phyloP scores from a whole-genome alignment of 2,888 invertebrate species.

The Agrilus mali region DNA sequence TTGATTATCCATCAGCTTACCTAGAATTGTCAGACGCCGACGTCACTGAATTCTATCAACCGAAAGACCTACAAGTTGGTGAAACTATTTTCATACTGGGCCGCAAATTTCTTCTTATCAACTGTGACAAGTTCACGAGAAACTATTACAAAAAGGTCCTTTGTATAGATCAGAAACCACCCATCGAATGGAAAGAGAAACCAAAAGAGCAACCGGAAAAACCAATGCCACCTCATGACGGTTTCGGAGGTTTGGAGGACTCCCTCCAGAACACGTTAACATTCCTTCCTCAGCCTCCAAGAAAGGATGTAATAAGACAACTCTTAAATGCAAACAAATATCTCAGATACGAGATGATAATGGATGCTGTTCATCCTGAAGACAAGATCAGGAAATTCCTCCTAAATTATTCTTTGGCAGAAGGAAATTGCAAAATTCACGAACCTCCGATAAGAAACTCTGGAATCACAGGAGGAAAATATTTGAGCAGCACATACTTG shows the following conservation, averaged over 20 bases:
- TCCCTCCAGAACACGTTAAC: conserved; percentile 60
- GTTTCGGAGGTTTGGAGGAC: conserved; percentile 66
- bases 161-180: conserved; percentile 33
- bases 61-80: conserved; percentile 65
- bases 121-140: conserved; percentile 71
- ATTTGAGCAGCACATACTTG: conserved; percentile 52
- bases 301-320: conserved; percentile 62
- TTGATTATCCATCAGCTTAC: conserved; percentile 50
- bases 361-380: conserved; percentile 70
- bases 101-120: conserved; percentile 58
- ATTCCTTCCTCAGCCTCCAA: conserved; percentile 57
- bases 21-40: conserved; percentile 60
- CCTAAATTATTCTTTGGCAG: conserved; percentile 60
- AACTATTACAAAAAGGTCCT: conserved; percentile 46
- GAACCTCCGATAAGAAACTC: conserved; percentile 64
- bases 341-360: conserved; percentile 51
- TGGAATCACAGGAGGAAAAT: conserved; percentile 64
- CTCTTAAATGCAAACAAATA: conserved; percentile 56
- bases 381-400: conserved; percentile 64
- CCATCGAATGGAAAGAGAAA: conserved; percentile 26
- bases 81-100: conserved; percentile 57
- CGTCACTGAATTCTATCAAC: conserved; percentile 63
- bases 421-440: conserved; percentile 60
- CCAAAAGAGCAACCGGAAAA: conserved; percentile 17
- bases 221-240: conserved; percentile 53